Evolutionary conservation across 1,140 invertebrate species (phyloP), one percentile per base, ranked within the genome.

Genomic region (Drosophila subobscura): DNA sequence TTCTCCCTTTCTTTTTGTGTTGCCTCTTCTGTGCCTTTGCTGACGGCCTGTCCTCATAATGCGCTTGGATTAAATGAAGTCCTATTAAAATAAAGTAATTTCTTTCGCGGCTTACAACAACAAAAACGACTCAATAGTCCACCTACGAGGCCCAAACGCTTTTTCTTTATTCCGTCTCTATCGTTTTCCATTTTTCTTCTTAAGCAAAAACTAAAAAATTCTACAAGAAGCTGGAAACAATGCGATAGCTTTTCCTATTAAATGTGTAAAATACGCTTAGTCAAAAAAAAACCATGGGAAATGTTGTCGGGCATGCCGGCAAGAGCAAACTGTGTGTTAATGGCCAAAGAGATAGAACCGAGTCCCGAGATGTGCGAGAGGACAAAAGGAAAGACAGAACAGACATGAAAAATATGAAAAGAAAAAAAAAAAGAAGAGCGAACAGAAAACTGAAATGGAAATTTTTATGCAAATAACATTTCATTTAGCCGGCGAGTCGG

Each of bases 71-170:
- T 86, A 86, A 88, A 81, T 86, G 83, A 86, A 86, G 83, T 86
- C 83, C 83, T 86, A 86, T 86, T 88, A 86, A 83, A 86, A 86
- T 86, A 88, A 86, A 86, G 83, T 86, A 88, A 85, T 85, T 85
- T 86, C 70, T 81, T 64, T 54, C 81, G 61, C 73, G 70, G 73
- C 68, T 60, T 66, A 60, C 51, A 66, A 65, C 45, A 57, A 44
- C 29, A 56, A 44, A 25, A 27, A 27, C 25, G 12, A 12, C 29
- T 12, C 47, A 47, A 70, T 61, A 44, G 42, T 60, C 77, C 45
- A 76, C 80, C 66, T 74, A 77, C 73, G 23, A 41, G n/a, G 27
- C 20, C n/a, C 47, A 16, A 7, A 57, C 45, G 57, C 41, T 41
- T 64, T 67, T 71, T 57, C 55, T 53, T 23, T 42, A 25, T 40